These are phyloP conservation scores for Heterochromis multidens DNA, from an alignment of 2,113 vertebrate species.

Conservation along the genomic window DNA sequence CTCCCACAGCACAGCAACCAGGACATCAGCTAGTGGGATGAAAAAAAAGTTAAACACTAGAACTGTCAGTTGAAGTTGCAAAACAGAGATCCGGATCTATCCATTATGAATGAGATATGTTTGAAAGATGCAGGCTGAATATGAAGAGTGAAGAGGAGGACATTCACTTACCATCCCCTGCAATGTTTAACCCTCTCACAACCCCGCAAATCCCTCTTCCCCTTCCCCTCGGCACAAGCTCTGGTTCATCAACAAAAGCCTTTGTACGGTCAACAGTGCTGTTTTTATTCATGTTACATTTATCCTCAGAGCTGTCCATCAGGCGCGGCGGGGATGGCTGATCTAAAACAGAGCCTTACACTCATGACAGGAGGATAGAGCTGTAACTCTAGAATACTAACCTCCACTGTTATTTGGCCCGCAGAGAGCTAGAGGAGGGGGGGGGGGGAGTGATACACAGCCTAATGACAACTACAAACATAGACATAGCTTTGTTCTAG, in stretches of 20 bases:
- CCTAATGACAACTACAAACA: slow-evolving; percentile 76
- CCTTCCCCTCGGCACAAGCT: slow-evolving; percentile 3
- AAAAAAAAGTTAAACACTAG: slow-evolving; percentile 49
- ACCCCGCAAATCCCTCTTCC: background rate
- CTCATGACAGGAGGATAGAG: slow-evolving; percentile 65
- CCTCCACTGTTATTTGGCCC: slow-evolving; percentile 69
- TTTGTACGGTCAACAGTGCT: slow-evolving; percentile 67
- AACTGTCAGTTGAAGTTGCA: slow-evolving; percentile 69
- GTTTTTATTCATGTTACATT: slow-evolving; percentile 72
- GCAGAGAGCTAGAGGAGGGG: slow-evolving; percentile 16
- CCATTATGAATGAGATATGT: slow-evolving; percentile 78
- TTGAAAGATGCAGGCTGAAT: slow-evolving; percentile 60
- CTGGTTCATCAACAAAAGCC: slow-evolving; percentile 63
- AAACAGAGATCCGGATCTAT: slow-evolving; percentile 76
- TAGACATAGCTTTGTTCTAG: slow-evolving; percentile 69
- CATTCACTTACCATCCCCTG: slow-evolving; percentile 25
- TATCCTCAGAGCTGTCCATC: slow-evolving; percentile 69
- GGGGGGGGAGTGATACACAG: slow-evolving; percentile 46
- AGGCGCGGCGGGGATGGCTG: slow-evolving; percentile 56
- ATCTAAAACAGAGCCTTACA: slow-evolving; percentile 74
- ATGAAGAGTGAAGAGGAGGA: slow-evolving; percentile 47
- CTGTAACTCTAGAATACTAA: slow-evolving; percentile 68
- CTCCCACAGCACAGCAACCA: background rate
- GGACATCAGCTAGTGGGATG: background rate
- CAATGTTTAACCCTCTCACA: slow-evolving; percentile 57